A percentile compares a stretch with the other conserved stretches of the same genome.
phyloP scores from a whole-genome alignment of 2,888 invertebrate species.

The Epinotia ramella region DNA sequence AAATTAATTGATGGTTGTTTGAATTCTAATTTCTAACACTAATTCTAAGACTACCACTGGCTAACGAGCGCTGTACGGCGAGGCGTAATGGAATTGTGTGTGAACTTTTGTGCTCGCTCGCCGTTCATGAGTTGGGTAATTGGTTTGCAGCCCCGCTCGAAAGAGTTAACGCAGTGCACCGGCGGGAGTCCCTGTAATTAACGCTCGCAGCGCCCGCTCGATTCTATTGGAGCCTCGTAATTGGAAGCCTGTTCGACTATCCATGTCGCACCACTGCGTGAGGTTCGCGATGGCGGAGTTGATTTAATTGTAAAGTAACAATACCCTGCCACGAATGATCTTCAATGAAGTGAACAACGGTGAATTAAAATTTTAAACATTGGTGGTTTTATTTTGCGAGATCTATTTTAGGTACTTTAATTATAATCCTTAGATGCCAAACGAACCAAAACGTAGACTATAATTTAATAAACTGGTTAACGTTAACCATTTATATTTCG shows the following conservation, averaged over 20 bases:
- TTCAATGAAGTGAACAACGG: conserved; percentile 3
- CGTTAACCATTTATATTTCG: neutral
- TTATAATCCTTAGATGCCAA: neutral
- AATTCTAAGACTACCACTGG: neutral
- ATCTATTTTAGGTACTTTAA: neutral
- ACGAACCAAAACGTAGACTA: neutral
- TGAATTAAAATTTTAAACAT: conserved; percentile 2
- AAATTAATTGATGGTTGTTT: neutral
- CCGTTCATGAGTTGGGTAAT: conserved; percentile 76
- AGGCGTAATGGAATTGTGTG: conserved; percentile 74
- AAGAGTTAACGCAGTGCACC: conserved; percentile 62
- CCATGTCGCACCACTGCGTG: conserved; percentile 52
- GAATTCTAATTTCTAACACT: neutral
- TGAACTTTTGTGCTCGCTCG: conserved; percentile 68
- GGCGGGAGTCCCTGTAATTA: conserved; percentile 75
- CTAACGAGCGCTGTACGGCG: conserved; percentile 55
- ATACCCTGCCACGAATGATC: conserved; percentile 9
- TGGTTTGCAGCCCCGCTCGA: conserved; percentile 71
- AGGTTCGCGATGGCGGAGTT: neutral
- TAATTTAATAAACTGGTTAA: neutral
- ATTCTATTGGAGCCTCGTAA: conserved; percentile 60
- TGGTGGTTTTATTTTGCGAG: neutral
- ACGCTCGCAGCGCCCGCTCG: conserved; percentile 59
- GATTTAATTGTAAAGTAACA: conserved; percentile 17
- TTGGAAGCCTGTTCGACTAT: conserved; percentile 65